A percentile compares a stretch with the other conserved stretches of the same genome.
These are phyloP conservation scores for Epistrophe grossulariae DNA, from an alignment of 2,888 invertebrate species.

Conservation along the genomic window DNA sequence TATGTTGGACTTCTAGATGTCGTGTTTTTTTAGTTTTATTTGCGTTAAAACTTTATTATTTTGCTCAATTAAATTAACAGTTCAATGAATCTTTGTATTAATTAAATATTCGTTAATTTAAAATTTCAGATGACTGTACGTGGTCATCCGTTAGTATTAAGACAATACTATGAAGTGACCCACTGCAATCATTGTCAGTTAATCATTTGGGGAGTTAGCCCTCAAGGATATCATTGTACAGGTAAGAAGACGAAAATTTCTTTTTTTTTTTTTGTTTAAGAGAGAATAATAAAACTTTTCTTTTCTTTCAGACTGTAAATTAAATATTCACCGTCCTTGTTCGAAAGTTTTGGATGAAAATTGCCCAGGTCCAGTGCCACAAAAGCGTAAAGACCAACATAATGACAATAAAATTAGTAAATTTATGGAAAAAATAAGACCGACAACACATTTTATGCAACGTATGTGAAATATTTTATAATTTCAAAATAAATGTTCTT, in stretches of 20 bases:
- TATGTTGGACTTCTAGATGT: conserved; percentile 21
- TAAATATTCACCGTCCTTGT: conserved; percentile 94
- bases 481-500: neutral
- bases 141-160: conserved; percentile 95
- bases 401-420: conserved; percentile 89
- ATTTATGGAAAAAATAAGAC: conserved; percentile 88
- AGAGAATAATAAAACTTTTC: neutral
- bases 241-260: conserved; percentile 85
- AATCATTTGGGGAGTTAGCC: conserved; percentile 97
- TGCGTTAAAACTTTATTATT: neutral
- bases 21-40: neutral
- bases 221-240: conserved; percentile 97
- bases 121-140: conserved; percentile 88
- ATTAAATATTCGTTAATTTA: neutral
- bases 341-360: conserved; percentile 91
- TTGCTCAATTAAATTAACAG: neutral
- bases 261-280: conserved; percentile 24
- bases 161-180: conserved; percentile 94
- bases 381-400: conserved; percentile 85
- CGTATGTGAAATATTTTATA: conserved; percentile 13
- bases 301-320: conserved; percentile 88
- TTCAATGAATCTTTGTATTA: neutral
- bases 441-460: conserved; percentile 78
- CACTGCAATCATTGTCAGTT: conserved; percentile 97
- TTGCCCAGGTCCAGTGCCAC: conserved; percentile 89